Evolutionary conservation across 2,797 vertebrate genomes (phyloP), one percentile per base, ranked within the genome.

Genomic region (Gobionotothen gibberifrons): DNA sequence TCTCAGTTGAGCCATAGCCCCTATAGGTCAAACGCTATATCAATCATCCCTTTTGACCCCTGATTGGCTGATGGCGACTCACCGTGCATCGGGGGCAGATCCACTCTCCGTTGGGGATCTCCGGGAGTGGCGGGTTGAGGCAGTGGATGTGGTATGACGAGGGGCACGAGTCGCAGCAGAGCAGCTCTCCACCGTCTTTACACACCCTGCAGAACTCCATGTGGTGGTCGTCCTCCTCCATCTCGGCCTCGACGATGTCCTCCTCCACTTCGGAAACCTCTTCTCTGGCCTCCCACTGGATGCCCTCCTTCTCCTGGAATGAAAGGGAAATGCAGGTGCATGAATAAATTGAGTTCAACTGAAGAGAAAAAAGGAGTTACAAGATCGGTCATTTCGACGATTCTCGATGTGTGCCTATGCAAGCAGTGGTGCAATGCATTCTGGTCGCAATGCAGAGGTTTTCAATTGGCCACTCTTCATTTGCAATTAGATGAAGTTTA

Each of bases 81-180:
- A 99, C 98, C 43, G 97, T 98, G 93, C 98, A 99, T 19, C 98
- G 97, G 22, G 98, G 98, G 85, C 98, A 99, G 83, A 99, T 95
- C 98, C 98, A 99, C 72, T 99, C 98, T 51, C 98, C 98, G 0
- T 99, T 98, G 84, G 98, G 98, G 82, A 99, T 99, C 92, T 99
- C 97, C 0, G 98, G 97, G 19, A 99, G 93, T 0, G 98, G 97
- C 0, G 98, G 98, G 86, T 99, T 99, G 75, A 99, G 94, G 87
- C 98, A 99, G 93, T 99, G 98, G 87, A 99, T 99, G 88, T 99
- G 98, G 87, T 99, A 99, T 2, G 98, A 99, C 0, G 98, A 99
- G 53, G 98, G 97, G 66, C 98, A 99, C 3, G 97, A 95, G 90
- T 99, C 98, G 57, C 98, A 99, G 94, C 98, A 99, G 1, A 99